phyloP scores from a whole-genome alignment of 2,113 vertebrate genomes.

The Silurus meridionalis region DNA sequence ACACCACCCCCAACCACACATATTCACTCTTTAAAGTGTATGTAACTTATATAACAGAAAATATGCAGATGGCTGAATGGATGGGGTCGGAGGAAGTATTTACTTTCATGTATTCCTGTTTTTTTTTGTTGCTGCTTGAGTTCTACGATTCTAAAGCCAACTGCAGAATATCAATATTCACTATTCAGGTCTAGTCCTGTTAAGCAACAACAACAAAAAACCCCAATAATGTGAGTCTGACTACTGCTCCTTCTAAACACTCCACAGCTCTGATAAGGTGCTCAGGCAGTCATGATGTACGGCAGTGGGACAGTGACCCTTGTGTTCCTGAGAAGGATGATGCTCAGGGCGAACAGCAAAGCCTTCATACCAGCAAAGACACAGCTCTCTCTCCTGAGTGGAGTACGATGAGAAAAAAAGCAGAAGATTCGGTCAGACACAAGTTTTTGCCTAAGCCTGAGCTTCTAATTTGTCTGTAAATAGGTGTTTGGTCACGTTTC shows the following conservation, averaged over 20 bases:
- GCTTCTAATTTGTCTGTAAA: not conserved
- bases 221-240: not conserved
- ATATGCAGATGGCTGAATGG: not conserved
- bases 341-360: constrained; percentile 1
- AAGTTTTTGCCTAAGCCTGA: not conserved
- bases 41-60: not conserved
- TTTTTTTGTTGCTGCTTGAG: not conserved
- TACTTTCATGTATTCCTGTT: not conserved
- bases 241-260: not conserved
- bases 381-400: constrained; percentile 74
- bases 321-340: constrained; percentile 42
- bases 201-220: not conserved
- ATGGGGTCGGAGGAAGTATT: not conserved
- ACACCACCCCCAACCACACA: too few relatives aligned
- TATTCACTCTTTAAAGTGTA: not conserved
- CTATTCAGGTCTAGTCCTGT: not conserved
- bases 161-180: not conserved
- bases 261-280: constrained; percentile 65
- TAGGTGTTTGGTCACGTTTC: not conserved
- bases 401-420: constrained; percentile 78
- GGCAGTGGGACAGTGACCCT: constrained; percentile 61
- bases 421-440: constrained; percentile 73
- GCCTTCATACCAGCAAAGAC: constrained; percentile 53
- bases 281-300: constrained; percentile 69
- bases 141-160: not conserved